Evolutionary conservation across 2,797 vertebrate genomes (phyloP), one percentile per base, ranked within the genome.

Genomic region (Sebastes trivittatus): DNA sequence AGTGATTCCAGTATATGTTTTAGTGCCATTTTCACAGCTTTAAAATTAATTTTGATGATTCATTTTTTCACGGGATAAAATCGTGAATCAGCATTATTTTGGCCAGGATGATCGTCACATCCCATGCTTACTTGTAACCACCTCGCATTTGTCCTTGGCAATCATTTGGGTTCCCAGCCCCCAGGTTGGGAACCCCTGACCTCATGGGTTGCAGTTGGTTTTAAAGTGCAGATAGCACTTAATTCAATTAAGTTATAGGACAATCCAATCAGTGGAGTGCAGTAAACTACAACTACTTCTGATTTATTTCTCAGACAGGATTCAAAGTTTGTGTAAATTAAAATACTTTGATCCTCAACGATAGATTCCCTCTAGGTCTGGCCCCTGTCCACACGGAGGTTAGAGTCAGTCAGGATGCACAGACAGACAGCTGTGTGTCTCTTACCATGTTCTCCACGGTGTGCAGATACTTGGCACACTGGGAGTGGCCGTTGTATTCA

Each of bases 391-490:
- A 30, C 7, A 4, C 1, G 32, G 11, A 59, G 42, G 27, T 71
- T n/a, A 16, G n/a, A 27, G 36, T 55, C 36, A 8, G 36, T 77
- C n/a, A 86, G 6, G 3, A 27, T 61, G 46, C 20, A 23, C 36
- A 54, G 30, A 56, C 42, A 4, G 42, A 56, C 46, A 49, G 46
- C 18, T 18, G 46, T 25, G 72, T 18, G 22, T 72, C n/a, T 85
- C 93, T 92, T 93, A 99, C 98, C 98, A 99, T 97, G 92, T 97
- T 98, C 93, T 98, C 97, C 86, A 99, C 98, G 0, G 96, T 98
- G 91, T 95, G 96, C 91, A 99, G 96, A 89, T 99, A 99, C 94
- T 98, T 98, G 91, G 98, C 97, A 87, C 98, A 99, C 93, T 98
- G 97, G 64, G 91, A 81, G 88, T 98, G 97, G 84, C 98, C 97